Percentiles rank a stretch among this genome's conserved stretches.
Conservation (phyloP, 2,113 vertebrate species). For the Vulpes lagopus region DNA sequence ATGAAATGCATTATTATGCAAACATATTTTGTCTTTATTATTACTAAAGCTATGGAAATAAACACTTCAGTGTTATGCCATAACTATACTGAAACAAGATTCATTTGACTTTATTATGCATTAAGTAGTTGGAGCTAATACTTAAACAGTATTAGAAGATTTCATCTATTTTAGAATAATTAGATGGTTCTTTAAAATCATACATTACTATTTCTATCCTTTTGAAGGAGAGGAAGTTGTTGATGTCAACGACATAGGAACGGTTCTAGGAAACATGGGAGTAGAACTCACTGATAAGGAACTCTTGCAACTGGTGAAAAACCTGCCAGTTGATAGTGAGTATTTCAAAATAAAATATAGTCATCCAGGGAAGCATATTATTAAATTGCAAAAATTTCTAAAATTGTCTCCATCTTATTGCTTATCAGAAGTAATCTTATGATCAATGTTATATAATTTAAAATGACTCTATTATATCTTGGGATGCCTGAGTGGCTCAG, state of each 20-base stretch:
- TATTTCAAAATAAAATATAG: background rate
- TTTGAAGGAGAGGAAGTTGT: constrained; percentile 53
- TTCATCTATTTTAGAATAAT: constrained; percentile 42
- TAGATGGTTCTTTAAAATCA: constrained; percentile 1
- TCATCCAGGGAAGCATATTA: background rate
- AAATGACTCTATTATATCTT: background rate
- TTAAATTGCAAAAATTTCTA: constrained; percentile 22
- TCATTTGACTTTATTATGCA: background rate
- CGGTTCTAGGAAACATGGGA: background rate
- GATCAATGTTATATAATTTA: background rate
- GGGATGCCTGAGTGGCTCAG: no score
- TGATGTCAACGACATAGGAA: background rate
- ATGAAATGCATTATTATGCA: background rate
- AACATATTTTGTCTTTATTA: background rate
- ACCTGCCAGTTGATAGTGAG: constrained; percentile 49
- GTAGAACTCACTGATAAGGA: constrained; percentile 56
- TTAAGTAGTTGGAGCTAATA: background rate
- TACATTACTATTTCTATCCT: background rate
- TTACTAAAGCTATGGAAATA: constrained; percentile 20
- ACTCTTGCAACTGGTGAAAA: constrained; percentile 34
- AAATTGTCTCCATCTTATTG: background rate
- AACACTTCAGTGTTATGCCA: background rate
- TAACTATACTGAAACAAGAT: background rate
- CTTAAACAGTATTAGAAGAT: background rate
- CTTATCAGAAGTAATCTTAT: constrained; percentile 57